Conservation (phyloP, 2,888 invertebrate species). For the Corbicula japonica region DNA sequence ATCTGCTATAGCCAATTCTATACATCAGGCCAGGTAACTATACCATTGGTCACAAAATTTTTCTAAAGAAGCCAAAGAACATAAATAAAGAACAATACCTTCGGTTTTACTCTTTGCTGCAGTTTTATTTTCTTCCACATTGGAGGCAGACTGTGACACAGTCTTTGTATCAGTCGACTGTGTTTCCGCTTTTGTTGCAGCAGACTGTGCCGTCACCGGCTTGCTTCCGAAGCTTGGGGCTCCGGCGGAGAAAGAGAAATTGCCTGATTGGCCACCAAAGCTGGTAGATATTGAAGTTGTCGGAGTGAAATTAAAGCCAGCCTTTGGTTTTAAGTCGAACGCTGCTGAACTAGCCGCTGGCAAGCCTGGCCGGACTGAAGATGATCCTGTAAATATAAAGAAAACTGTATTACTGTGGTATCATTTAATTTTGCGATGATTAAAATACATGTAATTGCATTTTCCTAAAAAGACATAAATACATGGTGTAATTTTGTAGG, state of each 20-base stretch:
- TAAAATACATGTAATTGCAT: too few species aligned
- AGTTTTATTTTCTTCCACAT: neutral
- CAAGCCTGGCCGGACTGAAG: neutral
- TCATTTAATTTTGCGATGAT: too few species aligned
- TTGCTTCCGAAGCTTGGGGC: conserved; percentile 24
- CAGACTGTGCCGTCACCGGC: conserved; percentile 11
- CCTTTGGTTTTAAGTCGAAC: conserved; percentile 5
- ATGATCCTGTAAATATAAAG: conserved; percentile 5
- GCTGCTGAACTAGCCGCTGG: neutral
- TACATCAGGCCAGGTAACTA: too few species aligned
- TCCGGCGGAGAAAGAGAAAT: conserved; percentile 17
- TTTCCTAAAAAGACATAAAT: too few species aligned
- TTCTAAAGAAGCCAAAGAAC: too few species aligned
- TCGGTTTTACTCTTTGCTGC: neutral
- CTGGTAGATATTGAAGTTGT: conserved; percentile 21
- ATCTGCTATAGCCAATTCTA: too few species aligned
- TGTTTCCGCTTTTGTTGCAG: neutral
- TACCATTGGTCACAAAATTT: too few species aligned
- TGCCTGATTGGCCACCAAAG: conserved; percentile 28
- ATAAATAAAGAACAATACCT: too few species aligned
- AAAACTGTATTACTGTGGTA: too few species aligned
- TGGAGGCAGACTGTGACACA: neutral
- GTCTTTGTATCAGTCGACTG: conserved; percentile 18
- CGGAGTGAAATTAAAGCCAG: conserved; percentile 16
- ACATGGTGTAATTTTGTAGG: too few species aligned